Evolutionary conservation across 2,797 vertebrate genomes (phyloP).

Genomic region (Coracias cyanogaster): DNA sequence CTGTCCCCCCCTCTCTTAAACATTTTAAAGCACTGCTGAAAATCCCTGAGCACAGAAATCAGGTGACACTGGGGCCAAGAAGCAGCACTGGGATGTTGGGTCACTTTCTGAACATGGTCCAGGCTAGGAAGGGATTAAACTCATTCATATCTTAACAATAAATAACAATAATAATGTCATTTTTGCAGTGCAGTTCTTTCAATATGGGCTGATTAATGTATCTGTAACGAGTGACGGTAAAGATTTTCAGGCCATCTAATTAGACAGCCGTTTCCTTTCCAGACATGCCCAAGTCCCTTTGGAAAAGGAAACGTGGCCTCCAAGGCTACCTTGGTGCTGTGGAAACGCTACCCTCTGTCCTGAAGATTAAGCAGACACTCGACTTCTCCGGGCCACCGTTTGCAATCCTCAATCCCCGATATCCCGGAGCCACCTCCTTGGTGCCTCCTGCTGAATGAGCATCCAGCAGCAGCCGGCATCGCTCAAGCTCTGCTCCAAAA

Average conservation of each 20-base stretch:
- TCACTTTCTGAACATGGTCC: not conserved
- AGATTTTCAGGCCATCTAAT: slow-evolving; percentile 52
- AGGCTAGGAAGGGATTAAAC: not conserved
- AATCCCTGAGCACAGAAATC: not conserved
- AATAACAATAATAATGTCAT: slow-evolving; percentile 18
- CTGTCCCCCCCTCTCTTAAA: rapidly evolving
- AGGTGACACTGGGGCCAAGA: not conserved
- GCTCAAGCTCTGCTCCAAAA: not conserved
- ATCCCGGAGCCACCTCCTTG: not conserved
- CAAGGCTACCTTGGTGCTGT: not conserved
- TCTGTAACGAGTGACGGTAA: not conserved
- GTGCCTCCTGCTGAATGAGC: rapidly evolving
- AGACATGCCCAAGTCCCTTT: slow-evolving; percentile 1
- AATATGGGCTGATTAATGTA: not conserved
- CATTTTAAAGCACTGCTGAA: not conserved
- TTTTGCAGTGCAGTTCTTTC: not conserved
- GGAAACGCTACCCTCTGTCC: not conserved
- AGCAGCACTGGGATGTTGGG: not conserved
- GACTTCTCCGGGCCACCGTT: rapidly evolving
- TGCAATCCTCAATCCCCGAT: not conserved
- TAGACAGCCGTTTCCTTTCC: slow-evolving; percentile 30
- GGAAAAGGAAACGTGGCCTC: slow-evolving; percentile 42
- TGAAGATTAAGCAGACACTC: not conserved
- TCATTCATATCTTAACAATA: not conserved
- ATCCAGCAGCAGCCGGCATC: not conserved